Evolutionary conservation across 2,888 invertebrate genomes (phyloP), one percentile per base, ranked within the genome.

Genomic region (Rotaria macrura): DNA sequence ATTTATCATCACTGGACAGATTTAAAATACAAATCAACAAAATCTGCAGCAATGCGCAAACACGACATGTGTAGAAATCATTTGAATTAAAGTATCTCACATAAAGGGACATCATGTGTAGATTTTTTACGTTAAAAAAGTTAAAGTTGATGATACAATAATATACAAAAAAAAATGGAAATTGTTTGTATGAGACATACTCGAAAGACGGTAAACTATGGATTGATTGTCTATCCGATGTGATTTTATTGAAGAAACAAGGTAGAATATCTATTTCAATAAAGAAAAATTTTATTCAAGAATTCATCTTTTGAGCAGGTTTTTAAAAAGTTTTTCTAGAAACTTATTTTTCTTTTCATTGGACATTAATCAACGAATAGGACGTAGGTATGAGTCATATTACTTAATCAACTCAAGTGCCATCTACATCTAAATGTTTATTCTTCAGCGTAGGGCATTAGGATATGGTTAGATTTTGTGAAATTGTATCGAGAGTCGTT

Each of bases 111-210:
- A 65, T 65, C 34, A 65, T 20, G 0, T 65, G 65, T 20, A 34
- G 34, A 65, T 65, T 65, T 65, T 65, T 38, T 34, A 65, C 34
- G 38, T n/a, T n/a, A 65, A 65, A 65, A 34, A 17, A 29, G 3
- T 34, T 17, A 3, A 20, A 65, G 0, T 34, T 5, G 34, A 34
- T 34, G 20, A 65, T 34, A 65, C 17, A 34, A 65, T 34, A 17
- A 20, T 65, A 34, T 65, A 65, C 34, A 65, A 65, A 65, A 65
- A 65, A 57, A 65, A 65, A 65, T 65, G 65, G 65, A 65, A 65
- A 65, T 34, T 65, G 65, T 65, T 65, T 65, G 38, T 65, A 25
- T 65, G 65, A 65, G 65, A 65, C 34, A 29, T 65, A 65, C 38
- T 65, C 65, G 17, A 6, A 3, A 4, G 34, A 29, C 14, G 65